Conservation (phyloP, 2,797 vertebrate species). For the Sandelia bainsii region DNA sequence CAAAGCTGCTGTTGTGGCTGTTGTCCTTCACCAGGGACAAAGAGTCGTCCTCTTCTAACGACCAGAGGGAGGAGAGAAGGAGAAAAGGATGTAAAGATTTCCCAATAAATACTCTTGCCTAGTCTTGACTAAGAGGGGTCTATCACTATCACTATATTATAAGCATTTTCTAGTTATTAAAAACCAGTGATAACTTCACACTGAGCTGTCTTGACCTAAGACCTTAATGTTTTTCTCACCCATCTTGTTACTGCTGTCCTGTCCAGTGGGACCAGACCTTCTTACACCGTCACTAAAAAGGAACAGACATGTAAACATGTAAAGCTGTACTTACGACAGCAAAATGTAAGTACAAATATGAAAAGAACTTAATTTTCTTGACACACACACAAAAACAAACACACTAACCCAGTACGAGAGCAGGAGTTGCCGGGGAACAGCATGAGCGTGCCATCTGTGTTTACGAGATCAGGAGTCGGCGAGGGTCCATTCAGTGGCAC, state of each 20-base stretch:
- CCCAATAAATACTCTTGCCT: neutral
- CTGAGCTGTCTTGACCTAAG: neutral
- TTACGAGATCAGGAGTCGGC: constrained; percentile 73
- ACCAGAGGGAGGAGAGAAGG: neutral
- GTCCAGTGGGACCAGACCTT: constrained; percentile 68
- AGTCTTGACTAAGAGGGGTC: no score
- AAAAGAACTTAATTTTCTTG: neutral
- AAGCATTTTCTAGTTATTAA: no score
- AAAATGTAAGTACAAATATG: neutral
- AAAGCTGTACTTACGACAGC: neutral
- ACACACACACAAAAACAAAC: neutral
- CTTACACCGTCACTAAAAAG: constrained; percentile 75
- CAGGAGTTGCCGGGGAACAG: constrained; percentile 93
- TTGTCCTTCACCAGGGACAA: constrained; percentile 89
- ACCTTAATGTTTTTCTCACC: constrained; percentile 70
- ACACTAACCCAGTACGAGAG: constrained; percentile 89
- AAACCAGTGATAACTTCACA: neutral
- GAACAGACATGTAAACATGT: neutral
- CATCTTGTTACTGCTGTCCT: constrained; percentile 76
- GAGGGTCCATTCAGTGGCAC: constrained; percentile 74
- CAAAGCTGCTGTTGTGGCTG: constrained; percentile 98
- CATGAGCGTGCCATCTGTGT: constrained; percentile 90
- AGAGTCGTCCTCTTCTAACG: constrained; percentile 92
- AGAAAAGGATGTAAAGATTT: neutral
- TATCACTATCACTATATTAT: no score